Conservation (phyloP, 1,140 invertebrate genomes). For the Pseudomyrmex dendroicus region DNA sequence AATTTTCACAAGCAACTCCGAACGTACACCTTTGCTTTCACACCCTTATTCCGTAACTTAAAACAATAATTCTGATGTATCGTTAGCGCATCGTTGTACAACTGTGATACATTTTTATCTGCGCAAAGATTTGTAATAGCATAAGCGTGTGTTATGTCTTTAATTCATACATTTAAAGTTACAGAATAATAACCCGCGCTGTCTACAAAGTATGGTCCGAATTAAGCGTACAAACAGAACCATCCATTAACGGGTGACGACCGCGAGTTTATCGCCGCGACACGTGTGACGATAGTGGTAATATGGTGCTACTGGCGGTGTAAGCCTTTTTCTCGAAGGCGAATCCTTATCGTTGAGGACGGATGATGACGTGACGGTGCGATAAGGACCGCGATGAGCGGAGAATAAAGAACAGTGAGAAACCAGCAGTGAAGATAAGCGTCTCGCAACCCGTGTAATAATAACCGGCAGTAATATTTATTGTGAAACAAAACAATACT, state of each 20-base stretch:
- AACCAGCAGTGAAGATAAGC: constrained; percentile 37
- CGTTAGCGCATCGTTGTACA: too few species aligned
- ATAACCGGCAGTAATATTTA: constrained; percentile 67
- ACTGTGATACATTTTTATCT: too few species aligned
- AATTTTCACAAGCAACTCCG: not conserved
- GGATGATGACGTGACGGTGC: constrained; percentile 53
- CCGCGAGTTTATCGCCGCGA: constrained; percentile 7
- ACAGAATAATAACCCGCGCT: not conserved
- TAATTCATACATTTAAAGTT: too few species aligned
- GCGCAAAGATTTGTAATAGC: too few species aligned
- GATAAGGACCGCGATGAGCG: constrained; percentile 61
- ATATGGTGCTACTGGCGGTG: not conserved
- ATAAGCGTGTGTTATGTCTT: too few species aligned
- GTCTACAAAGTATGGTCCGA: constrained; percentile 40
- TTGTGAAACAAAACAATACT: constrained; percentile 62
- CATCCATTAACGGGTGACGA: constrained; percentile 34
- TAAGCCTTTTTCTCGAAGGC: constrained; percentile 10
- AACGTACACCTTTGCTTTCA: constrained; percentile 2
- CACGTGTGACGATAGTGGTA: not conserved
- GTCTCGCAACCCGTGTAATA: constrained; percentile 23
- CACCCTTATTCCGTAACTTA: not conserved
- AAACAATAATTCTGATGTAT: too few species aligned
- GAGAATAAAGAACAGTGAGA: not conserved
- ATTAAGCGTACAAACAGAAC: constrained; percentile 43
- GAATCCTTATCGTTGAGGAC: constrained; percentile 68